phyloP scores from a whole-genome alignment of 1,140 invertebrate species.

The Microplitis mediator region DNA sequence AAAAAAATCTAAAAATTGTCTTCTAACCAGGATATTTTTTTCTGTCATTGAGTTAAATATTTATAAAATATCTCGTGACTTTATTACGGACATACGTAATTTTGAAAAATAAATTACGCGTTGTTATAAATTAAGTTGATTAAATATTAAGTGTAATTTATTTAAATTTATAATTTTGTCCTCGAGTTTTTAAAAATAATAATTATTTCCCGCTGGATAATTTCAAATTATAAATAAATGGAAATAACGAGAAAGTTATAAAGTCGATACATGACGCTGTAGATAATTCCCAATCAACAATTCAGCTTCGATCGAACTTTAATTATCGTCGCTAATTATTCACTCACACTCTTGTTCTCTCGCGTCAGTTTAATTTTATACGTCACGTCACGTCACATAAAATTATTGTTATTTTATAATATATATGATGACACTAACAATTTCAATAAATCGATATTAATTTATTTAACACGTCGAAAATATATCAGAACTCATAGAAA shows the following conservation, averaged over 20 bases:
- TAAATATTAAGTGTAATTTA: neutral
- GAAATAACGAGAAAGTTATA: neutral
- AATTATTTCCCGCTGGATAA: neutral
- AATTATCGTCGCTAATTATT: neutral
- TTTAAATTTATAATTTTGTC: neutral
- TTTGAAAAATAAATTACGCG: too few relatives aligned
- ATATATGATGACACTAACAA: too few relatives aligned
- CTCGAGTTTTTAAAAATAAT: too few relatives aligned
- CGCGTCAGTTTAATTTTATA: neutral
- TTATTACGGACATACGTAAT: too few relatives aligned
- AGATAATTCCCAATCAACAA: neutral
- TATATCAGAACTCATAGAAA: neutral
- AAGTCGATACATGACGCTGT: neutral
- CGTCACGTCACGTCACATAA: neutral
- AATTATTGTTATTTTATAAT: too few relatives aligned
- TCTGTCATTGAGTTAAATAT: too few relatives aligned
- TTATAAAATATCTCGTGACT: too few relatives aligned
- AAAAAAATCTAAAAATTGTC: too few relatives aligned
- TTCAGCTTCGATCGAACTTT: neutral
- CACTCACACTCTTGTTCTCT: neutral
- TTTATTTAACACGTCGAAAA: neutral
- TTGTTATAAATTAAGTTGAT: too few relatives aligned
- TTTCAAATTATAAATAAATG: neutral
- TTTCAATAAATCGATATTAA: neutral
- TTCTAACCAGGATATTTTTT: too few relatives aligned